A percentile compares a stretch with the other conserved stretches of the same genome.
Conservation (phyloP, 2,113 vertebrate genomes). For the Etheostoma cragini region DNA sequence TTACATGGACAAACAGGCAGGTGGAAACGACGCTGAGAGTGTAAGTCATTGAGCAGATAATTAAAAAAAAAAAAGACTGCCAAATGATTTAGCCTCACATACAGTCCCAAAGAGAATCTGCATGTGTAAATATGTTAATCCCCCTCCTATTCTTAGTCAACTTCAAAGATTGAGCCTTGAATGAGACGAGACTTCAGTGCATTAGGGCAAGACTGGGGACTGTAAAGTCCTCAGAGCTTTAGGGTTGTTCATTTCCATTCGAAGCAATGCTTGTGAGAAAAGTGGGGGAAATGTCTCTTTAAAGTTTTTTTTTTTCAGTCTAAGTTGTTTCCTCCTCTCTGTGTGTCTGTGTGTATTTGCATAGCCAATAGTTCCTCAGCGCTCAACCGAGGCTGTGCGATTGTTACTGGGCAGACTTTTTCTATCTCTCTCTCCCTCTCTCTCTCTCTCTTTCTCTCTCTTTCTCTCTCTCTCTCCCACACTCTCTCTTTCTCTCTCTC, state of each 20-base stretch:
- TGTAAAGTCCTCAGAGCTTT: conserved; percentile 68
- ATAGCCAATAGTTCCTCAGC: conserved; percentile 95
- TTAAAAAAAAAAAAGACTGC: conserved; percentile 68
- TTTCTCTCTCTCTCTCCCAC: conserved; percentile 29
- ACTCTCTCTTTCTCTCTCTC: too few species aligned
- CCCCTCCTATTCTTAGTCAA: conserved; percentile 71
- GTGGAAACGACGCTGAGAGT: conserved; percentile 64
- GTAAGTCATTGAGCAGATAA: conserved; percentile 62
- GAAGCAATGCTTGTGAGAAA: conserved; percentile 62
- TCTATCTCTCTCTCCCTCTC: conserved; percentile 38
- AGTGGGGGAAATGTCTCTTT: conserved; percentile 84
- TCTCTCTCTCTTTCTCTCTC: conserved; percentile 10
- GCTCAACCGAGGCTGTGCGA: conserved; percentile 86
- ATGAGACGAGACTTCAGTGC: conserved; percentile 71
- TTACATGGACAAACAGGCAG: conserved; percentile 60
- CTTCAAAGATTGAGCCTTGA: conserved; percentile 74
- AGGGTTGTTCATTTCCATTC: conserved; percentile 72
- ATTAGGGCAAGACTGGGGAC: conserved; percentile 68
- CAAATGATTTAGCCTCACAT: conserved; percentile 71
- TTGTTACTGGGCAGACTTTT: conserved; percentile 97
- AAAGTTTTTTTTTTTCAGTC: conserved; percentile 78
- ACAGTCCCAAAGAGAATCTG: conserved; percentile 77
- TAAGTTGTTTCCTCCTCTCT: conserved; percentile 87
- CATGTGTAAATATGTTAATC: conserved; percentile 81
- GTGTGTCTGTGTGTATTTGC: conserved; percentile 84